phyloP scores from a whole-genome alignment of 2,797 vertebrate genomes.

The Mormyrops boulengeri region DNA sequence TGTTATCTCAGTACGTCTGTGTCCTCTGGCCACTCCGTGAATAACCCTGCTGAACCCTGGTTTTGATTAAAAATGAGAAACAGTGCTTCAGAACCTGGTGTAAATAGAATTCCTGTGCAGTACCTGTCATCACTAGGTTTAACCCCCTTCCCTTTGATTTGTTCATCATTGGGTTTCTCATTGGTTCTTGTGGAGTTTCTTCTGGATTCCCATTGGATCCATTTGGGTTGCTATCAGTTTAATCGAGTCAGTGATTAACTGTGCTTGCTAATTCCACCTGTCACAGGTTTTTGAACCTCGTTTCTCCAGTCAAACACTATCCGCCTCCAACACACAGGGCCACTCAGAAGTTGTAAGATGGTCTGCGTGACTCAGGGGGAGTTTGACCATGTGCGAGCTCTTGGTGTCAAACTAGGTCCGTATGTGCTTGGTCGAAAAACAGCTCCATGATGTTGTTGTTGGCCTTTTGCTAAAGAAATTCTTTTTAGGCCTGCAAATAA shows the following conservation, averaged over 20 bases:
- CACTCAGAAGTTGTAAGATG: background rate
- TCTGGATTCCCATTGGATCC: background rate
- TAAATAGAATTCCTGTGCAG: background rate
- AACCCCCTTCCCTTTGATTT: background rate
- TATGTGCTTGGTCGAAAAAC: background rate
- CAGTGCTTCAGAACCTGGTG: background rate
- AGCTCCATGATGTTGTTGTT: background rate
- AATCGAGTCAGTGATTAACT: background rate
- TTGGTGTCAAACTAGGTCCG: slow-evolving; percentile 3
- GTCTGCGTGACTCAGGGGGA: background rate
- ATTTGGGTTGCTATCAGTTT: background rate
- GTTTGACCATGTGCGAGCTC: background rate
- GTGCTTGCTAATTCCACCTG: background rate
- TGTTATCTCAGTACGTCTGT: background rate
- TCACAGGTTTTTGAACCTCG: background rate
- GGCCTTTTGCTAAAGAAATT: slow-evolving; percentile 17
- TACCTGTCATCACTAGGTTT: background rate
- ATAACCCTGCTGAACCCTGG: background rate
- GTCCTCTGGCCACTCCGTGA: background rate
- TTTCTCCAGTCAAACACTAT: background rate
- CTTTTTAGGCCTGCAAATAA: slow-evolving; percentile 37
- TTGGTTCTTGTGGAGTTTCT: background rate
- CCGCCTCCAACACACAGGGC: background rate
- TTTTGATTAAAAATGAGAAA: background rate
- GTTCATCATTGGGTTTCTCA: background rate